Conservation (phyloP, 2,797 vertebrate species). For the Aythya fuligula region DNA sequence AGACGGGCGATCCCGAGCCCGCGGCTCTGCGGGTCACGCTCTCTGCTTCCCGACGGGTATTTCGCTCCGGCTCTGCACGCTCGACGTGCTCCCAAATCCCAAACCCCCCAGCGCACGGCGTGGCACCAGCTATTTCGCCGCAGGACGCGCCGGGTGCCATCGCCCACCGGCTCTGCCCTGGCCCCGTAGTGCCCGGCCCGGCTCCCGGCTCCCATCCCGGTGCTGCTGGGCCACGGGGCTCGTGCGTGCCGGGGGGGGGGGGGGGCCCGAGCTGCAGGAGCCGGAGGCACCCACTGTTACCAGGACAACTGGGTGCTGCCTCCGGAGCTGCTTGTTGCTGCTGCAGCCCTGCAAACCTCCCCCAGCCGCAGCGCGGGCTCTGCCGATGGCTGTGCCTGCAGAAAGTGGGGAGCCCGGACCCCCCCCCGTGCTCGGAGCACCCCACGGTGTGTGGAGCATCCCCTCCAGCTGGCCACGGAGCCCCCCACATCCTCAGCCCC, state of each 20-base stretch:
- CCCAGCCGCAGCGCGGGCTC: not conserved
- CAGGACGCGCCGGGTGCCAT: not conserved
- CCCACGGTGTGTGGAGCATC: not conserved
- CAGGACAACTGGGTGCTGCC: conserved; percentile 68
- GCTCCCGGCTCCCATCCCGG: not conserved
- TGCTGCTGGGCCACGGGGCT: not conserved
- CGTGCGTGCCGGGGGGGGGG: accelerated
- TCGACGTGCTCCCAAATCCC: accelerated
- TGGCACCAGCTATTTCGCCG: accelerated
- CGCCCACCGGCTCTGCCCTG: not conserved
- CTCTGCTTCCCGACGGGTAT: not conserved
- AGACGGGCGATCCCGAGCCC: not conserved
- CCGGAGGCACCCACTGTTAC: conserved; percentile 46
- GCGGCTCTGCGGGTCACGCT: not conserved
- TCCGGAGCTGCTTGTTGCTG: not conserved
- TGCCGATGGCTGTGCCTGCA: accelerated
- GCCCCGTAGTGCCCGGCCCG: not conserved
- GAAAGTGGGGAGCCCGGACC: not conserved
- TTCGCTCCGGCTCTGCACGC: not conserved
- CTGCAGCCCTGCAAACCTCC: conserved; percentile 32
- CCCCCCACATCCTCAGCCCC: not conserved
- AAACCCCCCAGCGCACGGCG: not conserved
- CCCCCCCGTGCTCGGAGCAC: not conserved
- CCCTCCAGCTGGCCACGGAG: accelerated
- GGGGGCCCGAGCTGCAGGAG: not conserved